Conservation (phyloP, 2,888 invertebrate species). For the Tetheella fluctuosa region DNA sequence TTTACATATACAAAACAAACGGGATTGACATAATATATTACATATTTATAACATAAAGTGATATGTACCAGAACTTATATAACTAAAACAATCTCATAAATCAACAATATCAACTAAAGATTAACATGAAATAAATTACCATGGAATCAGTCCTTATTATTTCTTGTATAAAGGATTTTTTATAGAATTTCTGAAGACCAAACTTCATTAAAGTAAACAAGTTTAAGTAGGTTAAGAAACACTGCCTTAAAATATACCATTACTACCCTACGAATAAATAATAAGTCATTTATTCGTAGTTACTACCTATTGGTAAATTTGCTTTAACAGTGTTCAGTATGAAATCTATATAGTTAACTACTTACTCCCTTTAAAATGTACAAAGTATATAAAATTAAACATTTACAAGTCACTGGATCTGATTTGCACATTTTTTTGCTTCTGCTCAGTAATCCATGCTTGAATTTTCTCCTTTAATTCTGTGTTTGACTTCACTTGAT, state of each 20-base stretch:
- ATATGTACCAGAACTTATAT: conserved; percentile 27
- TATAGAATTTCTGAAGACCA: no score
- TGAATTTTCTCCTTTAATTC: conserved; percentile 91
- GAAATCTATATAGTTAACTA: conserved; percentile 35
- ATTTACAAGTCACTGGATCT: conserved; percentile 38
- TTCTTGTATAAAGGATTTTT: background rate
- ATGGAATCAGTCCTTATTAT: no score
- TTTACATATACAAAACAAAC: background rate
- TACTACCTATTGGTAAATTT: no score
- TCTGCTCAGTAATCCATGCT: conserved; percentile 90
- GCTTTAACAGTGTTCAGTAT: conserved; percentile 24
- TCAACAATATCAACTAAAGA: conserved; percentile 5
- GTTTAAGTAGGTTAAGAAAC: background rate
- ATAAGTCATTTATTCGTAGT: no score
- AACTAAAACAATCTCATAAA: conserved; percentile 4
- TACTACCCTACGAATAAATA: no score
- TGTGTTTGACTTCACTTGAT: conserved; percentile 92
- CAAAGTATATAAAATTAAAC: conserved; percentile 20
- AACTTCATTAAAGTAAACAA: background rate
- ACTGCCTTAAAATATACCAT: background rate
- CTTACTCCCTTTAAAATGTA: conserved; percentile 27
- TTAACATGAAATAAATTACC: background rate
- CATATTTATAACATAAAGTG: conserved; percentile 9
- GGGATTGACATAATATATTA: conserved; percentile 12
- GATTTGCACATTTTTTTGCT: conserved; percentile 60